These are phyloP conservation scores for Atethmia centrago DNA, from an alignment of 2,888 invertebrate species.

Conservation along the genomic window DNA sequence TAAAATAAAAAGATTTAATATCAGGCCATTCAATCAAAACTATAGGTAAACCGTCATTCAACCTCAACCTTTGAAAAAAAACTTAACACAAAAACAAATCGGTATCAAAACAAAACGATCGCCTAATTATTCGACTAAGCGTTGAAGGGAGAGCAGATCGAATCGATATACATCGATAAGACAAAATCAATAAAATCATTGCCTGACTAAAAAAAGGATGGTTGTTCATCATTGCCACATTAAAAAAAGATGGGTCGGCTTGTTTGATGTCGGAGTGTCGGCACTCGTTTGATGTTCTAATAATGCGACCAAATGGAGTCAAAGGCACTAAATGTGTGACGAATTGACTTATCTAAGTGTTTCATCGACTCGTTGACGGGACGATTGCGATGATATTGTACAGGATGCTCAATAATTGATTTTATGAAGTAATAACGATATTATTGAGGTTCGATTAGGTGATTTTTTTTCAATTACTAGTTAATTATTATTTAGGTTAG, in stretches of 20 bases:
- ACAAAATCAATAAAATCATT: conserved; percentile 90
- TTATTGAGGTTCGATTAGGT: conserved; percentile 32
- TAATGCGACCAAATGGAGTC: conserved; percentile 90
- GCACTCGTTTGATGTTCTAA: conserved; percentile 86
- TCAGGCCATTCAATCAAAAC: conserved; percentile 56
- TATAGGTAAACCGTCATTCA: conserved; percentile 48
- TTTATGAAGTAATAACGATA: conserved; percentile 51
- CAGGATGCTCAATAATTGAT: conserved; percentile 62
- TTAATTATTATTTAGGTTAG: conserved; percentile 34
- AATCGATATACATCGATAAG: conserved; percentile 83
- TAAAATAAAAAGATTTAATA: conserved; percentile 38
- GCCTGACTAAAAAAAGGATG: conserved; percentile 55
- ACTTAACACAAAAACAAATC: conserved; percentile 74
- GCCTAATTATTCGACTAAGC: conserved; percentile 85
- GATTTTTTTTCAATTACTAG: conserved; percentile 18
- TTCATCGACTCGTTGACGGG: conserved; percentile 80
- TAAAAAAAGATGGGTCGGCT: conserved; percentile 72
- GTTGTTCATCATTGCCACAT: conserved; percentile 63
- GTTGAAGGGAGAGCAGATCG: conserved; percentile 84
- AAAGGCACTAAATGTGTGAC: conserved; percentile 88
- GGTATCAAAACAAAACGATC: conserved; percentile 79
- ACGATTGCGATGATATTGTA: conserved; percentile 71
- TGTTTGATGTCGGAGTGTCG: conserved; percentile 84
- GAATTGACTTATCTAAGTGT: conserved; percentile 89
- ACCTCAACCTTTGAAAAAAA: conserved; percentile 66